Conservation (phyloP, 2,113 vertebrate species). For the Eulemur macaco region DNA sequence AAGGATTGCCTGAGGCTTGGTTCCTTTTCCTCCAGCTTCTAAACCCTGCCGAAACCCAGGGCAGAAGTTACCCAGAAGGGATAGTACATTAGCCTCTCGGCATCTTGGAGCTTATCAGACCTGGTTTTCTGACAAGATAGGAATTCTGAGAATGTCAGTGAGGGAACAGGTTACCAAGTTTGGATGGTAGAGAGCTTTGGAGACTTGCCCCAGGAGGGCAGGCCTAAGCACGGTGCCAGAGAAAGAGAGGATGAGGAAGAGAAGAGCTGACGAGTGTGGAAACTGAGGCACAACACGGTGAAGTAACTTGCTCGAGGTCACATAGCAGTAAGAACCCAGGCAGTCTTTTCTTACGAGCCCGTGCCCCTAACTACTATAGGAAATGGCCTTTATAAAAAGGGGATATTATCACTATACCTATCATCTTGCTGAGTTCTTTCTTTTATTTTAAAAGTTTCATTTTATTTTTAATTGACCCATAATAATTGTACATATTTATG, state of each 20-base stretch:
- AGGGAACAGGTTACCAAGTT: neutral
- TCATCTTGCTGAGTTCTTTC: neutral
- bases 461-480: too few species aligned
- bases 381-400: neutral
- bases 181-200: neutral
- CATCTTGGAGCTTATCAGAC: neutral
- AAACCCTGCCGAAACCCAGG: neutral
- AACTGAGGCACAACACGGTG: neutral
- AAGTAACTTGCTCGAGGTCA: neutral
- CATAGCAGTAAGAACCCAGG: neutral
- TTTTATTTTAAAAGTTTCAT: too few species aligned
- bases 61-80: neutral
- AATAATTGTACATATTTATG: too few species aligned
- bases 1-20: neutral
- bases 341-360: neutral
- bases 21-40: neutral
- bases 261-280: neutral
- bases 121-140: neutral
- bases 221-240: neutral
- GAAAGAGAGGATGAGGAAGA: neutral
- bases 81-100: neutral
- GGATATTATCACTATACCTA: neutral
- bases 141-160: neutral
- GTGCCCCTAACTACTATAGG: neutral
- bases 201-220: neutral